Base-by-base conservation (phyloP, 1,140 invertebrate genomes). In the Monochamus saltuarius region DNA sequence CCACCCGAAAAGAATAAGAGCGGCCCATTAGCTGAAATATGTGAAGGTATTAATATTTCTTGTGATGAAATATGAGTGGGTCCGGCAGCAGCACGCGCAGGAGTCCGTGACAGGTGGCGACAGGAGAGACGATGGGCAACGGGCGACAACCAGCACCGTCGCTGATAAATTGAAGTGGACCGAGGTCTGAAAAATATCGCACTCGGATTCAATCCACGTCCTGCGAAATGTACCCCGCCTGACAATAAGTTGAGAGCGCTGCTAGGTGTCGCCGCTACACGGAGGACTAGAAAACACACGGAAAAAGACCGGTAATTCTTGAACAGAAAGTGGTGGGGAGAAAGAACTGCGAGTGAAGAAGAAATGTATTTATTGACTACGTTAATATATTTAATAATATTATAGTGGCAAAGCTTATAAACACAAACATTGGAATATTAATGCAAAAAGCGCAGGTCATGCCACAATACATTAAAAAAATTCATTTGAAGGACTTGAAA, bases 141-240 rank as follows among this genome's bases (percentile, higher is more conserved):
- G 17, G 69, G 65, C 67, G 65, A 68, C 67, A 68, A 47, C 45
- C 29, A 47, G 29, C 17, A 29, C 17, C 45, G 45, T 47, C 45
- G 19, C 16, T 72, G 70, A 72, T 72, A 72, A 72, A 72, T 72
- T 72, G 69, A 67, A 62, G 62, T 66, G 70, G 66, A 72, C 68
- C 54, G 53, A 64, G 54, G 53, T 22, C 58, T 51, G 52, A 61
- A 59, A 66, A 66, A 64, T 58, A 64, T 22, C 61, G 43, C 43
- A 55, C 64, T 64, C 61, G 53, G 60, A 70, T 72, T 72, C 70
- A 63, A 66, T 72, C 63, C 68, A 72, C 70, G 70, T 72, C 55
- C 55, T 51, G 58, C 62, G 59, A 69, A 67, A 72, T 69, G 61
- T 66, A 70, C 59, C 64, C 53, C 59, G 59, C 64, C 65, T 56